These are phyloP conservation scores for Apotomis turbidana DNA, from an alignment of 2,888 invertebrate genomes.

Conservation along the genomic window DNA sequence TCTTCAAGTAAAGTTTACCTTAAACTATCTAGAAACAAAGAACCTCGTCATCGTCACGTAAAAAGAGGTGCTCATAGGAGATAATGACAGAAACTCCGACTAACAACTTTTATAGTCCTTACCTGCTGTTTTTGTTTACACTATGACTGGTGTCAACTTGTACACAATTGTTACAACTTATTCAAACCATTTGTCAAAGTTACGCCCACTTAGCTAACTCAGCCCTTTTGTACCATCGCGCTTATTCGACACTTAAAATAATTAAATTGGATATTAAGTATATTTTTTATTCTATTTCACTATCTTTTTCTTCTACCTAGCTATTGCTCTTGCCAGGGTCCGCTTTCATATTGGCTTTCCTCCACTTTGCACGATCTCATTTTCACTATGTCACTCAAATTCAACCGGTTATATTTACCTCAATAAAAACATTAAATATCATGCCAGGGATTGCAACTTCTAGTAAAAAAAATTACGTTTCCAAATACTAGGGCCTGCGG, in stretches of 20 bases:
- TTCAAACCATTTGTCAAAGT: constrained; percentile 24
- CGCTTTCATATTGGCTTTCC: no score
- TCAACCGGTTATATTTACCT: no score
- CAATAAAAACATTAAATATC: no score
- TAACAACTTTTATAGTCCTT: constrained; percentile 15
- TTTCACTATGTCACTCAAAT: no score
- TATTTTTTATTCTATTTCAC: not conserved
- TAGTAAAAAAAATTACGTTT: no score
- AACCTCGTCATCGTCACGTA: constrained; percentile 2
- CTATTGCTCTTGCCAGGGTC: no score
- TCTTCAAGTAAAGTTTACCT: not conserved
- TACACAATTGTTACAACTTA: constrained; percentile 21
- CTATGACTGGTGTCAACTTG: constrained; percentile 26
- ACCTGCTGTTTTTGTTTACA: constrained; percentile 36
- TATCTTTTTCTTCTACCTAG: no score
- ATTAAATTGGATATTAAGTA: not conserved
- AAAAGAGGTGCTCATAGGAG: constrained; percentile 9
- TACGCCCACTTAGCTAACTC: not conserved
- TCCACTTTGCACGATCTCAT: no score
- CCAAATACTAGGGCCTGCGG: no score
- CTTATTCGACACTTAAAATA: not conserved
- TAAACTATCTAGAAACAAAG: constrained; percentile 6
- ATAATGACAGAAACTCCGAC: constrained; percentile 15
- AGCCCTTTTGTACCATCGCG: not conserved
- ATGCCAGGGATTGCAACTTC: no score